Evolutionary conservation across 2,797 vertebrate species (phyloP), one percentile per base, ranked within the genome.

Genomic region (Lateolabrax maculatus): DNA sequence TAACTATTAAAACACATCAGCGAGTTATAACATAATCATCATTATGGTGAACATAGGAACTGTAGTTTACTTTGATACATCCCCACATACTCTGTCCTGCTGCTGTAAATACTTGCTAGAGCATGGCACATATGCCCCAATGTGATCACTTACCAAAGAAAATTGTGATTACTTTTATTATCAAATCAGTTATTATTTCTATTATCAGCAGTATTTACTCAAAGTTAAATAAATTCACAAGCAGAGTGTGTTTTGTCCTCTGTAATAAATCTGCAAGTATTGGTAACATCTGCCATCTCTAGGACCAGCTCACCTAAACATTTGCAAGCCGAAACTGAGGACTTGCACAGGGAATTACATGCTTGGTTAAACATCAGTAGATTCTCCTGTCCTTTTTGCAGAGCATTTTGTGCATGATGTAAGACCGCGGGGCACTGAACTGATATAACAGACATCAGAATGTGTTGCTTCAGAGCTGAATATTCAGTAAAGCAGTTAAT

Each of bases 391-490:
- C 9, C 23, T 37, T 23, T 7, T 37, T 52, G 37, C 36, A 6
- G 12, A 63, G 19, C 34, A 12, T 53, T 71, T 61, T 64, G 18
- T 58, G n/a, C 36, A 3, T 49, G 15, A 25, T 68, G 67, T 58
- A 31, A 66, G 27, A 73, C 34, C 43, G 11, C 12, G 5, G 6
- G 13, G 9, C 16, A 34, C 19, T 34, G n/a, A 53, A 43, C 27
- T 5, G 27, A 64, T n/a, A 1, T 21, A 37, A 44, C 44, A 27
- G 34, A 49, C 39, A 15, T n/a, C 44, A 51, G 41, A 36, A 34
- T 36, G 27, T 16, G 29, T 13, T 25, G 19, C 56, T 72, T 70
- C 19, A 63, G 23, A 71, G 55, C 9, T 66, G 49, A 69, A 46
- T 57, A 41, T 58, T 44, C 43, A 44, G 31, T 12, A 41, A 27